Percentiles rank a stretch among this genome's conserved stretches.
These are phyloP conservation scores for Daktulosphaira vitifoliae DNA, from an alignment of 1,140 invertebrate genomes.

Conservation along the genomic window DNA sequence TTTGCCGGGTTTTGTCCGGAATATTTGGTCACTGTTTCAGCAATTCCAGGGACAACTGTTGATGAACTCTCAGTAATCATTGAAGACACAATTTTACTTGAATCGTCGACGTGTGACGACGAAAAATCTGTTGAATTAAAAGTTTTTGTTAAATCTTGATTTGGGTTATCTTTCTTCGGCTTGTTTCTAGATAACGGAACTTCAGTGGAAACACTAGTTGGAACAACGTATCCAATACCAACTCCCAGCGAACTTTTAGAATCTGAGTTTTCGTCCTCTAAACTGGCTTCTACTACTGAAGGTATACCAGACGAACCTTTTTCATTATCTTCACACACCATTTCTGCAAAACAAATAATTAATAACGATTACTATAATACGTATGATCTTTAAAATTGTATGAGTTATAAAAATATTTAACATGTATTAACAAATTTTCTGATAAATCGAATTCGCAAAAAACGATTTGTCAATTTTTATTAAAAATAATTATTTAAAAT, in stretches of 20 bases:
- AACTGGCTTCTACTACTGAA: constrained; percentile 48
- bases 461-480: no score
- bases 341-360: constrained; percentile 41
- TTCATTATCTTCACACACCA: constrained; percentile 42
- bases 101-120: not conserved
- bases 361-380: no score
- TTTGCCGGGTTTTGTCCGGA: not conserved
- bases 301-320: constrained; percentile 46
- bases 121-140: not conserved
- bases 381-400: no score
- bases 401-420: no score
- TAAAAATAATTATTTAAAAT: no score
- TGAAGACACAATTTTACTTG: not conserved
- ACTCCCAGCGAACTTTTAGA: constrained; percentile 32
- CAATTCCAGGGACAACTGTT: not conserved
- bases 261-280: constrained; percentile 43
- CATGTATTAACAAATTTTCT: no score
- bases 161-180: not conserved
- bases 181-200: not conserved
- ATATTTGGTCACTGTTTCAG: not conserved
- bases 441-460: no score
- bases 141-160: not conserved
- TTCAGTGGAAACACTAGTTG: not conserved
- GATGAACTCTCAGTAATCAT: not conserved
- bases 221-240: constrained; percentile 37